phyloP scores from a whole-genome alignment of 2,888 invertebrate genomes.

The Nebria brevicollis region DNA sequence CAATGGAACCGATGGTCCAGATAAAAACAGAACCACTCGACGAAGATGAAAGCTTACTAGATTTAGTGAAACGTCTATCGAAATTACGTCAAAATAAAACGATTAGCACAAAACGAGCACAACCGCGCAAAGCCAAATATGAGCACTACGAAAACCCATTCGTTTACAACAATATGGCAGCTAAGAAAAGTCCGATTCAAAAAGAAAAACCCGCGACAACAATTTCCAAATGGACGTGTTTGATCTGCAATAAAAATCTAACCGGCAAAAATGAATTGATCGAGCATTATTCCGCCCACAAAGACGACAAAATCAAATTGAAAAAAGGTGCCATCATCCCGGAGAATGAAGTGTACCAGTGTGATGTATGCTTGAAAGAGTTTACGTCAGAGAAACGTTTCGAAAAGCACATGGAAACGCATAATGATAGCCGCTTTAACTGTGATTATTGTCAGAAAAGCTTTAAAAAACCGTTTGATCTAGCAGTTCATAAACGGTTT shows the following conservation, averaged over 20 bases:
- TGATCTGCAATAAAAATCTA: constrained; percentile 53
- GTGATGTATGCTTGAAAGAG: constrained; percentile 60
- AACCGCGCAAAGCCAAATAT: constrained; percentile 23
- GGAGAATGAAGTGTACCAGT: constrained; percentile 49
- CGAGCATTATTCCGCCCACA: constrained; percentile 50
- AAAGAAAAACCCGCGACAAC: constrained; percentile 18
- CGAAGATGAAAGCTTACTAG: background rate
- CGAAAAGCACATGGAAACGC: constrained; percentile 60
- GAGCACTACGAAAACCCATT: constrained; percentile 42
- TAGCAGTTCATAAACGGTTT: constrained; percentile 58
- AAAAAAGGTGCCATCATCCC: constrained; percentile 19
- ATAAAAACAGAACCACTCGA: constrained; percentile 46
- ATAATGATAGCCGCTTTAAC: constrained; percentile 58
- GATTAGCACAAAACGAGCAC: constrained; percentile 15
- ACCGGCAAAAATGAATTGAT: constrained; percentile 51
- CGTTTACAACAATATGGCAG: constrained; percentile 32
- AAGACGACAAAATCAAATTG: constrained; percentile 39
- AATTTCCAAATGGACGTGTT: constrained; percentile 40
- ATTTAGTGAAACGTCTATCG: constrained; percentile 22
- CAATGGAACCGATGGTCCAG: constrained; percentile 47
- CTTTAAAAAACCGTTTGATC: constrained; percentile 60
- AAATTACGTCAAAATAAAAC: constrained; percentile 11
- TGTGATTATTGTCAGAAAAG: constrained; percentile 59
- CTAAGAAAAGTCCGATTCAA: background rate
- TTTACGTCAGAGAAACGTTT: constrained; percentile 56